phyloP scores from a whole-genome alignment of 2,888 invertebrate genomes.

The Coleophora deauratella region DNA sequence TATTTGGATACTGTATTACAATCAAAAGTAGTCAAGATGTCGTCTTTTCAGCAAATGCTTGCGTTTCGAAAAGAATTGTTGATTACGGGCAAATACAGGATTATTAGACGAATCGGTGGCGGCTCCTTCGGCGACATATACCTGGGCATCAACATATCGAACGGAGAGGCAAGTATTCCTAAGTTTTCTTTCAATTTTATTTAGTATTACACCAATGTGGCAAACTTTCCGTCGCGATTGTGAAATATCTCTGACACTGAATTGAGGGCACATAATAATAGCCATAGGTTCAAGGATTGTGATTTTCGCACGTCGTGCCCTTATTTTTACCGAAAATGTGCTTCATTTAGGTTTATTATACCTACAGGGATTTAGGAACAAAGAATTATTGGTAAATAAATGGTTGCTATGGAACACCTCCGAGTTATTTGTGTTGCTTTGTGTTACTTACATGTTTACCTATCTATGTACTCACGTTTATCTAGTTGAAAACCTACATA shows the following conservation, averaged over 20 bases:
- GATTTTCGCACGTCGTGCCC: neutral
- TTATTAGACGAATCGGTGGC: constrained; percentile 97
- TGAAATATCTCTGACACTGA: constrained; percentile 11
- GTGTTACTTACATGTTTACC: too few relatives aligned
- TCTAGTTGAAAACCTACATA: too few relatives aligned
- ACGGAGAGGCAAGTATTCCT: constrained; percentile 82
- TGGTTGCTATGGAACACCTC: neutral
- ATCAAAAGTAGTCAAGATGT: constrained; percentile 19
- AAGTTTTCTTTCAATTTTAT: constrained; percentile 1
- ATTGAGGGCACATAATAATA: constrained; percentile 1
- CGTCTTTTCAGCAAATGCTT: constrained; percentile 28
- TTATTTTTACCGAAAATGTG: neutral
- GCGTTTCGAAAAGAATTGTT: constrained; percentile 63
- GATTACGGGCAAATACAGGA: constrained; percentile 94
- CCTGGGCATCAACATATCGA: constrained; percentile 93
- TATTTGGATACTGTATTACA: constrained; percentile 7
- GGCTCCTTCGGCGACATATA: constrained; percentile 99
- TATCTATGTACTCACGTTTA: too few relatives aligned
- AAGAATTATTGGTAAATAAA: neutral
- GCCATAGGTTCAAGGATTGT: too few relatives aligned
- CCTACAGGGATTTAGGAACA: neutral
- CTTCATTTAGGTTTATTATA: neutral
- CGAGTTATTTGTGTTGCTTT: neutral
- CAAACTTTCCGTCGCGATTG: constrained; percentile 4
- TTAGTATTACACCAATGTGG: constrained; percentile 4